Evolutionary conservation across 2,113 vertebrate species (phyloP).

Genomic region (Ciconia maguari): DNA sequence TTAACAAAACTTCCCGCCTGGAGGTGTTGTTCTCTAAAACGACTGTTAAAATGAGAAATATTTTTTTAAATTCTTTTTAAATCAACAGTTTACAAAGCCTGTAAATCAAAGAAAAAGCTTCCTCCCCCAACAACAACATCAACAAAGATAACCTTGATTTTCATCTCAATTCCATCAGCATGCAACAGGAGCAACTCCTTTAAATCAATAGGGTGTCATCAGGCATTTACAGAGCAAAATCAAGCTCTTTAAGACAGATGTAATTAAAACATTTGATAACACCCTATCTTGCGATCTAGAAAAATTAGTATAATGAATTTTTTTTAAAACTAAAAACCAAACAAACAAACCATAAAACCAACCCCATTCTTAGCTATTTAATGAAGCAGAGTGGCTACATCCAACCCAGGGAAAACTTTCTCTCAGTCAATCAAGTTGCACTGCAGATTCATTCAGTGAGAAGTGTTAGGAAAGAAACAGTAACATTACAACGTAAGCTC

Average conservation of each 20-base stretch:
- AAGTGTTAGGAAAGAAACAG: background rate
- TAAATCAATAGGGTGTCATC: background rate
- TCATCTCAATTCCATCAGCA: background rate
- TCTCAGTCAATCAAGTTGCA: background rate
- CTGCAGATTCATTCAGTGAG: background rate
- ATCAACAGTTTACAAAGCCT: background rate
- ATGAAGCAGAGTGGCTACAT: background rate
- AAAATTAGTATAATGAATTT: background rate
- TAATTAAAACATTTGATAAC: conserved; percentile 7
- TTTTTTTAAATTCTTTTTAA: background rate
- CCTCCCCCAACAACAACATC: background rate
- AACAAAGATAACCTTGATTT: background rate
- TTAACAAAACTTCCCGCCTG: background rate
- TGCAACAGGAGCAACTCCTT: background rate
- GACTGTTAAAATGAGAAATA: background rate
- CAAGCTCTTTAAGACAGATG: background rate
- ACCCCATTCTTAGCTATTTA: background rate
- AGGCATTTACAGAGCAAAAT: background rate
- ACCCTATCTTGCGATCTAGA: background rate
- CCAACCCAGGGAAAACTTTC: background rate
- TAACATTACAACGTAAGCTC: background rate
- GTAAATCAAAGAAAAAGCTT: background rate
- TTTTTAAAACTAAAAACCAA: background rate
- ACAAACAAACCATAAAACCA: background rate
- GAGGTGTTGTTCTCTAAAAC: background rate